Conservation (phyloP, 2,888 invertebrate species). For the Malacosoma neustria region DNA sequence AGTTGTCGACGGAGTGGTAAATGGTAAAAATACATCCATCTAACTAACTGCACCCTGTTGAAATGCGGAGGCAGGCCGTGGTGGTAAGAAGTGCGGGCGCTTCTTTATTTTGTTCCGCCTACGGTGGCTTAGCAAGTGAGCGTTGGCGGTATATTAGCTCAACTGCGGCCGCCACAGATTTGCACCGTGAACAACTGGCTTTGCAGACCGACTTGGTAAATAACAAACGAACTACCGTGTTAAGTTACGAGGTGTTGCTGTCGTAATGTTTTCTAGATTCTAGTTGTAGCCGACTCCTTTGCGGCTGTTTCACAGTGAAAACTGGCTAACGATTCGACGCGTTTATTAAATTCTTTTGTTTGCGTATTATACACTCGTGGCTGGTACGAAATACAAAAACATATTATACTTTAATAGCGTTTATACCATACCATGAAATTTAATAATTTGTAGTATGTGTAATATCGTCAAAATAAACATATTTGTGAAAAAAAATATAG, state of each 20-base stretch:
- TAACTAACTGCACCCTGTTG: constrained; percentile 20
- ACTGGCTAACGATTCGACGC: constrained; percentile 52
- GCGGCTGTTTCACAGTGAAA: constrained; percentile 45
- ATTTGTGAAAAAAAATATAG: no score
- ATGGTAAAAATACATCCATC: constrained; percentile 23
- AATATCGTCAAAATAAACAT: no score
- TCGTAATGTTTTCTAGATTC: constrained; percentile 20
- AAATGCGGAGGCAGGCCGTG: constrained; percentile 1
- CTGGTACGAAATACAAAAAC: constrained; percentile 48
- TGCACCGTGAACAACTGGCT: not conserved
- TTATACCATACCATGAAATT: constrained; percentile 18
- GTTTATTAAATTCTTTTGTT: constrained; percentile 66
- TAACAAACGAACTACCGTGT: constrained; percentile 18
- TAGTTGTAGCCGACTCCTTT: constrained; percentile 21
- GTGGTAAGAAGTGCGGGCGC: constrained; percentile 1
- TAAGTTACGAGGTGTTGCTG: not conserved
- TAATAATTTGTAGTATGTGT: constrained; percentile 15
- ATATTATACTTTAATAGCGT: constrained; percentile 44
- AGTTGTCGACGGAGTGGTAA: constrained; percentile 25
- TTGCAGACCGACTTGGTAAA: constrained; percentile 21
- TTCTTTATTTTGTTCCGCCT: no score
- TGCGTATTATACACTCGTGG: constrained; percentile 40
- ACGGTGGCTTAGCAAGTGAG: constrained; percentile 23
- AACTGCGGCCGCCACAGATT: not conserved
- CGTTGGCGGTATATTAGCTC: constrained; percentile 35